Evolutionary conservation across 2,797 vertebrate species (phyloP).

Genomic region (Euphonia xanthogaster): DNA sequence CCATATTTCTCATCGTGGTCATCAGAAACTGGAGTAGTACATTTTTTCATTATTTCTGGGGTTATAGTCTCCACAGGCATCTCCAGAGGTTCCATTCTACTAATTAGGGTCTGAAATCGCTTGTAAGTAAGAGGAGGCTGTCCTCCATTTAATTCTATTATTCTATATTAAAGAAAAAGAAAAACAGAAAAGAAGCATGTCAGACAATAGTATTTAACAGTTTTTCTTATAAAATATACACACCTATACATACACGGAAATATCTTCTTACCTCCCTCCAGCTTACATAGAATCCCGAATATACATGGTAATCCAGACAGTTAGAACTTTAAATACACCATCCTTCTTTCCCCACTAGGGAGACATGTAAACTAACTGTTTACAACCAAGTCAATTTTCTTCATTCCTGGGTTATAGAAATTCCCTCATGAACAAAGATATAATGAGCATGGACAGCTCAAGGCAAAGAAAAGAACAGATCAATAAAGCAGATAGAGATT

Average conservation of each 20-base stretch:
- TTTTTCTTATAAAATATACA: neutral
- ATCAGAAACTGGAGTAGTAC: conserved; percentile 86
- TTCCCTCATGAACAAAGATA: neutral
- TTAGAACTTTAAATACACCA: neutral
- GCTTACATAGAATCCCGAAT: neutral
- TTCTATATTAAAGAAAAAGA: conserved; percentile 76
- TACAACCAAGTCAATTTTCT: neutral
- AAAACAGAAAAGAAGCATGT: neutral
- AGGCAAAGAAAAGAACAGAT: neutral
- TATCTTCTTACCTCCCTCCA: neutral
- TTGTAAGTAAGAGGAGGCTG: conserved; percentile 97
- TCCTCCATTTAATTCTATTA: conserved; percentile 95
- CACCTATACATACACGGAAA: neutral
- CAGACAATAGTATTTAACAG: neutral
- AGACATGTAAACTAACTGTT: neutral
- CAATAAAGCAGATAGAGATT: neutral
- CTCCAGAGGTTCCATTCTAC: conserved; percentile 91
- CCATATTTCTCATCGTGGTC: conserved; percentile 97
- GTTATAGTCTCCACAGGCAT: conserved; percentile 89
- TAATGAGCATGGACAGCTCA: neutral
- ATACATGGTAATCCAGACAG: neutral
- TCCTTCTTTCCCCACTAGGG: neutral
- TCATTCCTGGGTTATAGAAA: neutral
- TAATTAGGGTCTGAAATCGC: conserved; percentile 94
- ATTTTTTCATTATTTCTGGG: conserved; percentile 87